phyloP scores from a whole-genome alignment of 2,113 vertebrate species.

The Bubo blakistoni region DNA sequence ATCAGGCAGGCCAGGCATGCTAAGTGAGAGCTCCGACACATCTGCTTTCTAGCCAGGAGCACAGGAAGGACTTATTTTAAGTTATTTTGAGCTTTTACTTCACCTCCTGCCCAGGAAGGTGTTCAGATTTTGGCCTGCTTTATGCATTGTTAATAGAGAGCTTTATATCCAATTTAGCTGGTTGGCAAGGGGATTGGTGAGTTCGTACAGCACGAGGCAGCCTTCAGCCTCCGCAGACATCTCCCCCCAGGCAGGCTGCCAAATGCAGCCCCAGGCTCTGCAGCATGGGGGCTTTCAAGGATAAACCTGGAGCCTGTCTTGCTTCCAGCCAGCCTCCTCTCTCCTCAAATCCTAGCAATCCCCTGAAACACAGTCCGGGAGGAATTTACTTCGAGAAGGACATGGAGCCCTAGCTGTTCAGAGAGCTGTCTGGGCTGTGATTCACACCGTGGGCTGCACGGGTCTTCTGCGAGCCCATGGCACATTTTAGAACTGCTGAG shows the following conservation, averaged over 20 bases:
- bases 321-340: background rate
- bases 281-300: slow-evolving; percentile 38
- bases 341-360: slow-evolving; percentile 10
- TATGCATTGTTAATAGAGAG: background rate
- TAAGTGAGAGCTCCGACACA: background rate
- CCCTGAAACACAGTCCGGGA: background rate
- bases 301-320: slow-evolving; percentile 20
- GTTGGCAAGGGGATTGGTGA: background rate
- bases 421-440: background rate
- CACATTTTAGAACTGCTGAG: slow-evolving; percentile 16
- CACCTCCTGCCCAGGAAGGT: background rate
- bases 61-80: background rate
- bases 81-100: slow-evolving; percentile 19
- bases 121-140: background rate
- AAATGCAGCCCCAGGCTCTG: slow-evolving; percentile 10
- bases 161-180: background rate
- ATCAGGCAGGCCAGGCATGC: background rate
- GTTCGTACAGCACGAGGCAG: background rate
- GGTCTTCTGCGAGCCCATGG: background rate
- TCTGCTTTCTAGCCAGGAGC: background rate
- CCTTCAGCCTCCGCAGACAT: background rate
- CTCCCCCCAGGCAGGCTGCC: background rate
- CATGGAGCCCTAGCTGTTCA: background rate
- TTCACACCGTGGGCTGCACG: background rate
- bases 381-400: background rate